These are phyloP conservation scores for Lucilia cuprina DNA, from an alignment of 1,140 invertebrate genomes.

Conservation along the genomic window DNA sequence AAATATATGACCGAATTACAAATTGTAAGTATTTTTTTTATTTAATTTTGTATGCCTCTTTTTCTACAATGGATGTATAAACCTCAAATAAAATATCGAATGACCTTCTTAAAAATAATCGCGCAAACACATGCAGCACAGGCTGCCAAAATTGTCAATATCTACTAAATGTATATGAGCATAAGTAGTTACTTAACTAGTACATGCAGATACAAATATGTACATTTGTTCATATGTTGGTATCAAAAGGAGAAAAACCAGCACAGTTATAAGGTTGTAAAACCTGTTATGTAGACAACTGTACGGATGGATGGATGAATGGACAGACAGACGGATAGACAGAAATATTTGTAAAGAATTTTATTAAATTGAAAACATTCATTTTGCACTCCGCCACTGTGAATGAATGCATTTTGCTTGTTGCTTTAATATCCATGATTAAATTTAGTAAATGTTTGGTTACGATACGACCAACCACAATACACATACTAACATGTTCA, in stretches of 20 bases:
- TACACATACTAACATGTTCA: neutral
- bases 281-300: slow-evolving; percentile 2
- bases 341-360: neutral
- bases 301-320: neutral
- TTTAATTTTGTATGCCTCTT: neutral
- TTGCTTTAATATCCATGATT: neutral
- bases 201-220: neutral
- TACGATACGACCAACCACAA: neutral
- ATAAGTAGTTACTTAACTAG: too few species aligned
- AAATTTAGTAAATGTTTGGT: slow-evolving; percentile 2
- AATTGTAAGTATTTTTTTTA: slow-evolving; percentile 72
- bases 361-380: slow-evolving; percentile 6
- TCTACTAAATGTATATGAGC: too few species aligned
- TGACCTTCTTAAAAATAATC: neutral
- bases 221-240: neutral
- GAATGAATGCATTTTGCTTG: neutral
- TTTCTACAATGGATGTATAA: neutral
- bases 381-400: neutral
- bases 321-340: too few species aligned
- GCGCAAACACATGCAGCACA: neutral
- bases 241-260: neutral
- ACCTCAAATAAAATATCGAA: neutral
- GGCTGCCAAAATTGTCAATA: neutral
- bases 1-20: slow-evolving; percentile 90
- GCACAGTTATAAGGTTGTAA: neutral